Base-by-base conservation (phyloP, 92 coral and sea anemone genomes). In the Epizoanthus rinbou region DNA sequence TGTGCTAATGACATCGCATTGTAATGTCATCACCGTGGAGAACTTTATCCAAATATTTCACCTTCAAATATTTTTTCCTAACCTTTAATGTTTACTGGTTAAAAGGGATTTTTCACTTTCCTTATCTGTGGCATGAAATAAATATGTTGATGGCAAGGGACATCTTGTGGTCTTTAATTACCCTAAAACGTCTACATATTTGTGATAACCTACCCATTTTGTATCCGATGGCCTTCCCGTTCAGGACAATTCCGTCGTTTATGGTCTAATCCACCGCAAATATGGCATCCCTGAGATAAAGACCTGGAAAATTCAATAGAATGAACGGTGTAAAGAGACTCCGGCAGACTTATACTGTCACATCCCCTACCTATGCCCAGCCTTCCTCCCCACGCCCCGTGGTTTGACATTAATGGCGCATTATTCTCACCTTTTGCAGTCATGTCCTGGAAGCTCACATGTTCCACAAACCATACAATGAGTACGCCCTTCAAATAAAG, bases 381-480 rank as follows among this genome's bases (percentile, higher is more conserved):
- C 43, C 43, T 4, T 4, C 43, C 5, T 4, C 43, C 43, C 43
- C 43, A 2, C 31, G 31, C 31, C 31, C 31, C 14, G 15, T 9
- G 15, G 15, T 2, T 47, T 47, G 14, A 47, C 54, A 47, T 1
- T 45, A 2, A 1, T 47, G 1, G 54, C 14, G 14, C 15, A 47
- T 47, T 47, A 47, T 47, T 10, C 54, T 9, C 39, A 95, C 98
- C 93, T 94, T 64, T 76, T 76, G 80, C 98, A 95, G 57, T 57
- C 85, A 74, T 95, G 98, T 54, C 81, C 86, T 7, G 82, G 85
- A 8, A 73, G 62, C 23, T 95, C 98, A 85, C 98, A 93, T 41
- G 90, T 92, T 64, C 85, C 89, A 67, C 98, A 95, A n/a, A 84
- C 75, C 75, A 54, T 53, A 57, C 98, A 95, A 75, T 95, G 98